phyloP scores from a whole-genome alignment of 64 coral and sea anemone species.

The Platygyra sinensis region DNA sequence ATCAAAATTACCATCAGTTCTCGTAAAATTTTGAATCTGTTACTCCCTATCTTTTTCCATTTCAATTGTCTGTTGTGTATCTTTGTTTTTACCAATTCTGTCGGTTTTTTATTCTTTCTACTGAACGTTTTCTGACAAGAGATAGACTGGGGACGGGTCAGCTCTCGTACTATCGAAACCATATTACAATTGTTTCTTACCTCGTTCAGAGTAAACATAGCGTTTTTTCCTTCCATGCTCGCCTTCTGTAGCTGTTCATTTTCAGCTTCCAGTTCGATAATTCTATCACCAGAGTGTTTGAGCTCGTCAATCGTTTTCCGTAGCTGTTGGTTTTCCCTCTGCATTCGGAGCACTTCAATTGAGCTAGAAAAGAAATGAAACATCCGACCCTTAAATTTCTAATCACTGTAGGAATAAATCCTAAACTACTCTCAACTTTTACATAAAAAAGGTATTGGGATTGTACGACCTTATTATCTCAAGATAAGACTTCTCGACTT shows the following conservation, averaged over 20 bases:
- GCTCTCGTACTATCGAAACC: no score
- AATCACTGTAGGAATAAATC: neutral
- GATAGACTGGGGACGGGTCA: no score
- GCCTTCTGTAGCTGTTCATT: slow-evolving; percentile 75
- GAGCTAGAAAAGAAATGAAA: slow-evolving; percentile 58
- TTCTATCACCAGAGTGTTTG: slow-evolving; percentile 49
- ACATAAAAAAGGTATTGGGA: no score
- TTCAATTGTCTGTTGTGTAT: no score
- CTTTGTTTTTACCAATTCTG: no score
- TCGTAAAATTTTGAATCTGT: no score
- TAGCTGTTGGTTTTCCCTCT: slow-evolving; percentile 85
- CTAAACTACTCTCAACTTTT: neutral
- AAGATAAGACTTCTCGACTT: no score
- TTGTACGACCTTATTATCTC: no score
- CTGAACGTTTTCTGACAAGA: no score
- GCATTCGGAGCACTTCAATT: slow-evolving; percentile 81
- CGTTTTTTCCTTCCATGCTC: slow-evolving; percentile 43
- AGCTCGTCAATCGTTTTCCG: slow-evolving; percentile 72
- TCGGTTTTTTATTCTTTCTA: no score
- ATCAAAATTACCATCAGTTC: no score
- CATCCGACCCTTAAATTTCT: neutral
- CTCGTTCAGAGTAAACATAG: slow-evolving; percentile 34
- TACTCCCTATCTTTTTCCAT: no score
- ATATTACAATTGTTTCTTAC: neutral
- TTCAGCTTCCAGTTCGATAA: slow-evolving; percentile 69